Conservation (phyloP, 2,113 vertebrate genomes). For the Coturnix japonica region DNA sequence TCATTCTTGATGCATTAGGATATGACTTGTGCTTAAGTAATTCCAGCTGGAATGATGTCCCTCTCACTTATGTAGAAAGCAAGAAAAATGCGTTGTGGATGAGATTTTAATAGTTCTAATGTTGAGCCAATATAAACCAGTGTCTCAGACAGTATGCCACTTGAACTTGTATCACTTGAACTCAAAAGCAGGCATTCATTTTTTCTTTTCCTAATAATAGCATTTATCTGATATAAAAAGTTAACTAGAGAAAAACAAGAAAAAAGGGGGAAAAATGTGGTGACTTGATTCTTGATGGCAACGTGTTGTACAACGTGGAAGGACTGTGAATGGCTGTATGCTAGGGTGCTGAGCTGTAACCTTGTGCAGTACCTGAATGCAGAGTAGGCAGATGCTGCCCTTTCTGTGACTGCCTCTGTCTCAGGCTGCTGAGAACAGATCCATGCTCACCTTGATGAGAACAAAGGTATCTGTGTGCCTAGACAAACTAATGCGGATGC, state of each 20-base stretch:
- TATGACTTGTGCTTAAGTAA: constrained; percentile 56
- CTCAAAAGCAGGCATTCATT: background rate
- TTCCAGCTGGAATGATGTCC: constrained; percentile 41
- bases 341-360: background rate
- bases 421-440: background rate
- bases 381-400: background rate
- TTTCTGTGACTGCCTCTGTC: background rate
- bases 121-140: background rate
- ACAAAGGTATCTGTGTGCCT: accelerated
- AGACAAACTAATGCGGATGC: too few relatives aligned
- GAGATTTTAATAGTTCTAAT: background rate
- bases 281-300: background rate
- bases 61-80: background rate
- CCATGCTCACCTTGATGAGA: accelerated
- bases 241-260: background rate
- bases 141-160: background rate
- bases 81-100: background rate
- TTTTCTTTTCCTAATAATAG: background rate
- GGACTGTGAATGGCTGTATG: background rate
- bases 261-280: background rate
- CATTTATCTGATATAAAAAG: background rate
- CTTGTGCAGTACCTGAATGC: background rate
- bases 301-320: background rate
- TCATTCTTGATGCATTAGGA: constrained; percentile 54
- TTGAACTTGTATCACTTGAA: background rate